Evolutionary conservation across 2,888 invertebrate genomes (phyloP).

Genomic region (Tenthredo distinguenda): DNA sequence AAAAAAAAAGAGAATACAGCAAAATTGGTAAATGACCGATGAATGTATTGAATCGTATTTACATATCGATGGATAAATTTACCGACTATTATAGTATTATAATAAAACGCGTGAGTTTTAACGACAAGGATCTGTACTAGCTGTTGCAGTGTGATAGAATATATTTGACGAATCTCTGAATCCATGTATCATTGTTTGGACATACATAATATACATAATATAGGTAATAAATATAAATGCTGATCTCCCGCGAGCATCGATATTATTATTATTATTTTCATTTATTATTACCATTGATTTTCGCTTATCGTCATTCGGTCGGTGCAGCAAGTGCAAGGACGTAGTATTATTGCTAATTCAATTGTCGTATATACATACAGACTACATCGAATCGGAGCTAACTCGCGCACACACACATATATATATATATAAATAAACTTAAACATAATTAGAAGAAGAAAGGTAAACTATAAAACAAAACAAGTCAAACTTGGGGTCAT

Average conservation of each 20-base stretch:
- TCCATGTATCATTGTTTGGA: neutral
- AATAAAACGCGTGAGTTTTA: neutral
- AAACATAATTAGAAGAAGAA: neutral
- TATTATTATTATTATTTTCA: conserved; percentile 64
- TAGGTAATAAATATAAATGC: conserved; percentile 67
- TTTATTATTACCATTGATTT: conserved; percentile 65
- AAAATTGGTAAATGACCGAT: neutral
- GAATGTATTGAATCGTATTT: neutral
- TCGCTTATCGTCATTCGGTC: conserved; percentile 70
- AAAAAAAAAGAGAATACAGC: neutral
- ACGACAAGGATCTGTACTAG: neutral
- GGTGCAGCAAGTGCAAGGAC: conserved; percentile 65
- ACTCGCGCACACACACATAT: neutral
- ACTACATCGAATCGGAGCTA: neutral
- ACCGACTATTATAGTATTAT: neutral
- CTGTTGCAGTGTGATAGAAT: neutral
- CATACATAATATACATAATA: neutral
- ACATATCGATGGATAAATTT: neutral
- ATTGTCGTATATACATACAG: neutral
- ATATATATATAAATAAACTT: neutral
- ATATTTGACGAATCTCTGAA: neutral
- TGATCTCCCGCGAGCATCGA: conserved; percentile 67
- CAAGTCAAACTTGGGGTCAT: neutral
- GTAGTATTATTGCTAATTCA: neutral
- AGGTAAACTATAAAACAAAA: neutral